Evolutionary conservation across 2,888 invertebrate genomes (phyloP).

Genomic region (Caradrina clavipalpis): DNA sequence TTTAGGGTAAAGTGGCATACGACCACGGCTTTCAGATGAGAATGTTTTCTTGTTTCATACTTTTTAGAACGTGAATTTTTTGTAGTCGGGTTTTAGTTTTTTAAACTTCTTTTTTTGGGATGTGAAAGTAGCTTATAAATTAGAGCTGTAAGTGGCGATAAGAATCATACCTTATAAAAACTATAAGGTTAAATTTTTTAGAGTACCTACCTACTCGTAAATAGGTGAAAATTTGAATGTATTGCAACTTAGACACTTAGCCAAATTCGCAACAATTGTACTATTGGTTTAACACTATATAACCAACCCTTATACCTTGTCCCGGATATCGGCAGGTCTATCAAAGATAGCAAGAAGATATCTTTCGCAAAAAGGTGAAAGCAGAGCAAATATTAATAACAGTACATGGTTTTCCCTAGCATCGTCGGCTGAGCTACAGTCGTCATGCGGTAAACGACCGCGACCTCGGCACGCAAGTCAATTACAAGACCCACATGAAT

Average conservation of each 20-base stretch:
- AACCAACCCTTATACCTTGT: neutral
- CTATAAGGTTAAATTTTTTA: neutral
- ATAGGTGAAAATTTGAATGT: neutral
- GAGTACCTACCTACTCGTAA: too few relatives aligned
- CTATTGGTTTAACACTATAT: neutral
- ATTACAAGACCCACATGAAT: slow-evolving; percentile 97
- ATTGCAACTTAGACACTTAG: slow-evolving; percentile 10
- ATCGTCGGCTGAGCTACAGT: slow-evolving; percentile 97
- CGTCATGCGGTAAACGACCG: slow-evolving; percentile 97
- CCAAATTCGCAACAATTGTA: slow-evolving; percentile 2
- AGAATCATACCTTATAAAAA: neutral
- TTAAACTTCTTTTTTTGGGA: too few relatives aligned
- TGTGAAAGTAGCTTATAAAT: neutral
- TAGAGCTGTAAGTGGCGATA: neutral
- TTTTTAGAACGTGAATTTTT: too few relatives aligned
- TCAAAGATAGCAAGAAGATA: neutral
- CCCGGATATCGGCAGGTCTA: neutral
- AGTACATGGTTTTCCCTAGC: slow-evolving; percentile 88
- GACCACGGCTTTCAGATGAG: too few relatives aligned
- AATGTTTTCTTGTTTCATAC: too few relatives aligned
- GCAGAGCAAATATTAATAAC: neutral
- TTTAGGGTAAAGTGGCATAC: too few relatives aligned
- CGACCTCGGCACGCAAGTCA: slow-evolving; percentile 96
- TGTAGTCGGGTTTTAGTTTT: too few relatives aligned
- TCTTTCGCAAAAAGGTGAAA: neutral